phyloP scores from a whole-genome alignment of 2,888 invertebrate genomes.

The Neria commutata region DNA sequence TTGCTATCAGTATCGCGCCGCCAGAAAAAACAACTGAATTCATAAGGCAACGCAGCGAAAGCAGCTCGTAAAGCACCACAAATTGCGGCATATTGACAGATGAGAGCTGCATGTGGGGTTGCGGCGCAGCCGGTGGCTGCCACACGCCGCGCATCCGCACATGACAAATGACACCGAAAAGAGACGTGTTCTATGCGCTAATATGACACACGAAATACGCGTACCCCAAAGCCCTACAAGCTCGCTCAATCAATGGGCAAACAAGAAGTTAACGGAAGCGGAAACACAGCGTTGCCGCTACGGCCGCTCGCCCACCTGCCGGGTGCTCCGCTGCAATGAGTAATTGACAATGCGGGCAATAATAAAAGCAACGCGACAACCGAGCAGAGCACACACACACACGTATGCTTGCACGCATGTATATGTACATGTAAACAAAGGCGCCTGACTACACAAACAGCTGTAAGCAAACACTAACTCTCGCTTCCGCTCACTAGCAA shows the following conservation, averaged over 20 bases:
- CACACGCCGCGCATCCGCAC: constrained; percentile 9
- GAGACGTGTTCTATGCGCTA: constrained; percentile 10
- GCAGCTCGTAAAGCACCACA: too few species aligned
- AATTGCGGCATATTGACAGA: too few species aligned
- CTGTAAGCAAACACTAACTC: neutral
- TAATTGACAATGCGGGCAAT: neutral
- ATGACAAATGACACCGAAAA: constrained; percentile 7
- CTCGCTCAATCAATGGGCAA: constrained; percentile 1
- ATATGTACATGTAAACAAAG: too few species aligned
- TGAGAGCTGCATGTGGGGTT: neutral
- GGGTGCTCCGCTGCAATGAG: neutral
- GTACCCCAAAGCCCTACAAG: constrained; percentile 9
- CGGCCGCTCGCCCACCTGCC: neutral
- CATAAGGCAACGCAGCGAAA: too few species aligned
- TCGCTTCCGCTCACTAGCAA: neutral
- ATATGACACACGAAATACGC: constrained; percentile 9
- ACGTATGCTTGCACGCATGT: too few species aligned
- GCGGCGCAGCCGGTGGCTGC: neutral
- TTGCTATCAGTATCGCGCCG: too few species aligned
- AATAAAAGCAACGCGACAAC: neutral
- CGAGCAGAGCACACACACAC: neutral
- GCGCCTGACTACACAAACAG: neutral
- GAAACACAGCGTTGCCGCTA: neutral
- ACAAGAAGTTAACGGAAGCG: neutral
- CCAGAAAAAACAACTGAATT: too few species aligned